A percentile compares a stretch with the other conserved stretches of the same genome.
Evolutionary conservation across 2,797 vertebrate species (phyloP).

Genomic region (Coccyzus lansbergi): DNA sequence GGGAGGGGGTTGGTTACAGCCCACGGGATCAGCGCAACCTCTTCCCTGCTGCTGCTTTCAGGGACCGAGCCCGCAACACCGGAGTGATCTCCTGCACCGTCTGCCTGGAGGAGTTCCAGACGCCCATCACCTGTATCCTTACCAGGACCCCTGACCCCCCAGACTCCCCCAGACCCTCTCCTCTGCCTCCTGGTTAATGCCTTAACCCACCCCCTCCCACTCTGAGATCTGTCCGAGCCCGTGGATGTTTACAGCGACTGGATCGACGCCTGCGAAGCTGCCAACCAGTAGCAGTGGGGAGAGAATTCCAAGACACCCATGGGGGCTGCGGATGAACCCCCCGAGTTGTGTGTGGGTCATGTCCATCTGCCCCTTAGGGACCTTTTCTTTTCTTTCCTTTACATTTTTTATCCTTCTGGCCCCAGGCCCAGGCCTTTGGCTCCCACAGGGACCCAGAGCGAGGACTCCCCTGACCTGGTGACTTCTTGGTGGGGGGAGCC

Average conservation of each 20-base stretch:
- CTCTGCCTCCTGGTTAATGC: neutral
- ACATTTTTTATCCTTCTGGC: too few species aligned
- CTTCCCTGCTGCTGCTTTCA: slow-evolving; percentile 20
- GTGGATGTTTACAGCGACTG: slow-evolving; percentile 96
- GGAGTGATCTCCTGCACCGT: slow-evolving; percentile 96
- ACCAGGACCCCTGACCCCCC: neutral
- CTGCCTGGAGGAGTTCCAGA: slow-evolving; percentile 95
- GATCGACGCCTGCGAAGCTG: slow-evolving; percentile 95
- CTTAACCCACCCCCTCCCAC: neutral
- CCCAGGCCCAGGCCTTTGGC: too few species aligned
- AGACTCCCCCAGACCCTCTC: fast-evolving
- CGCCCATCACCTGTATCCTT: slow-evolving; percentile 96
- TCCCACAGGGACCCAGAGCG: too few species aligned
- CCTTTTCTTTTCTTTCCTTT: too few species aligned
- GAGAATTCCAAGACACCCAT: too few species aligned
- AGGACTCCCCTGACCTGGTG: too few species aligned
- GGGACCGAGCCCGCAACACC: slow-evolving; percentile 91
- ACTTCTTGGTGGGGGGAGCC: too few species aligned
- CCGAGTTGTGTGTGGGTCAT: too few species aligned
- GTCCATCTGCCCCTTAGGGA: too few species aligned
- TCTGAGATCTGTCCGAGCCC: slow-evolving; percentile 90
- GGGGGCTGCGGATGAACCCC: too few species aligned
- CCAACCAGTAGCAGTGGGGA: slow-evolving; percentile 57
- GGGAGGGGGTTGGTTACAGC: too few species aligned
- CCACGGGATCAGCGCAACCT: too few species aligned